Evolutionary conservation across 2,113 vertebrate genomes (phyloP).

Genomic region (Mobula birostris): DNA sequence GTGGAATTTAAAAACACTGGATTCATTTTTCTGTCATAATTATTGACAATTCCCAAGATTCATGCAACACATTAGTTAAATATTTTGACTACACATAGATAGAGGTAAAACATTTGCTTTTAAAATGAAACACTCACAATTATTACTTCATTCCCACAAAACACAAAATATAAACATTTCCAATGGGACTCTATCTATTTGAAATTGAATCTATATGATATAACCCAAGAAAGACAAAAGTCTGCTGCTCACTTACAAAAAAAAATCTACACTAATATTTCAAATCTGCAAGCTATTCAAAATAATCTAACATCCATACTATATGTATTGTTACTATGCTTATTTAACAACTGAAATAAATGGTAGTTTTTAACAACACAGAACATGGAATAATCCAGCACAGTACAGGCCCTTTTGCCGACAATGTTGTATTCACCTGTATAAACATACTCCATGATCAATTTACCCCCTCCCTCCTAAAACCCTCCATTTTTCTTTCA

Average conservation of each 20-base stretch:
- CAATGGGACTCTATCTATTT: neutral
- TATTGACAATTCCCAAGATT: constrained; percentile 25
- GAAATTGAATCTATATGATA: neutral
- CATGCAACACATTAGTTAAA: constrained; percentile 4
- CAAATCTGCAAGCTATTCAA: neutral
- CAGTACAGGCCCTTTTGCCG: too few species aligned
- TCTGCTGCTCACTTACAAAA: neutral
- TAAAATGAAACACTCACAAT: neutral
- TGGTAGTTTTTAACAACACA: too few species aligned
- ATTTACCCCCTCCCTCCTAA: too few species aligned
- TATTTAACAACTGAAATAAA: neutral
- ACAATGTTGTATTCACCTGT: too few species aligned
- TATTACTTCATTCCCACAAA: neutral
- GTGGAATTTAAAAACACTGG: neutral
- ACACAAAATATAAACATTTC: neutral
- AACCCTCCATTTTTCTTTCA: too few species aligned
- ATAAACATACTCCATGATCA: too few species aligned
- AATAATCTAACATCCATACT: neutral
- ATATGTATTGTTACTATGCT: neutral
- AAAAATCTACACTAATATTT: neutral
- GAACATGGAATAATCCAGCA: too few species aligned
- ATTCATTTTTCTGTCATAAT: constrained; percentile 22
- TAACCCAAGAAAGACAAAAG: neutral
- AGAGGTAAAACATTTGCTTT: constrained; percentile 2
- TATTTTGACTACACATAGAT: constrained; percentile 9